Base-by-base conservation (phyloP, 2,113 vertebrate genomes). In the Gasterosteus nipponicus region DNA sequence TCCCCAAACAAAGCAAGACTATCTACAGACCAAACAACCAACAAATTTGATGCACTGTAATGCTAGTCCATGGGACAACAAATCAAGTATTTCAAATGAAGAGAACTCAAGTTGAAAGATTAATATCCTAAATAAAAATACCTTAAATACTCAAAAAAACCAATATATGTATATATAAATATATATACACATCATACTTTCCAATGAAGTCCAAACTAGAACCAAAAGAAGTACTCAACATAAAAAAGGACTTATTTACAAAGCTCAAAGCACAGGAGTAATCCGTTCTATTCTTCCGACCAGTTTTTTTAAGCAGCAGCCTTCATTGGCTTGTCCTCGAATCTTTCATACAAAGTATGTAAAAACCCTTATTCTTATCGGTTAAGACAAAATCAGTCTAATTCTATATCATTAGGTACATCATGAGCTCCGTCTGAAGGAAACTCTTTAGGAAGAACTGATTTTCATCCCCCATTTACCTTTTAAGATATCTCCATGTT, bases 401-500 rank as follows among this genome's bases (percentile, higher is more conserved):
- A 96, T 95, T 94, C 96, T 95, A 96, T 92, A 95, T 94, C 22
- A 70, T 26, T 92, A 95, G 97, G 94, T 97, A 96, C 95, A 96
- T 95, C 95, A 93, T 94, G 95, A 96, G 96, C 95, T 95, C 93
- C 92, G 92, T 95, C 95, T 96, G 96, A 96, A 96, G 95, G 95
- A 95, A 97, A 95, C 95, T 94, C 93, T 95, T 95, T 94, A 95
- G 96, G 96, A 97, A 98, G 96, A 98, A 96, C 96, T 95, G 95
- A 98, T 97, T 97, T 96, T 90, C 88, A 89, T 90, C 93, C 94
- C 92, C 94, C 90, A 81, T 73, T 93, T 92, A 94, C 96, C 93
- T 94, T 87, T 93, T 70, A 77, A 93, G 90, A 94, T 85, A 92
- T 94, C 92, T 94, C 78, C 65, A 78, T 38, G 41, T 80, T 83